phyloP scores from a whole-genome alignment of 2,888 invertebrate species.

The Hydroisotoma schaefferi region DNA sequence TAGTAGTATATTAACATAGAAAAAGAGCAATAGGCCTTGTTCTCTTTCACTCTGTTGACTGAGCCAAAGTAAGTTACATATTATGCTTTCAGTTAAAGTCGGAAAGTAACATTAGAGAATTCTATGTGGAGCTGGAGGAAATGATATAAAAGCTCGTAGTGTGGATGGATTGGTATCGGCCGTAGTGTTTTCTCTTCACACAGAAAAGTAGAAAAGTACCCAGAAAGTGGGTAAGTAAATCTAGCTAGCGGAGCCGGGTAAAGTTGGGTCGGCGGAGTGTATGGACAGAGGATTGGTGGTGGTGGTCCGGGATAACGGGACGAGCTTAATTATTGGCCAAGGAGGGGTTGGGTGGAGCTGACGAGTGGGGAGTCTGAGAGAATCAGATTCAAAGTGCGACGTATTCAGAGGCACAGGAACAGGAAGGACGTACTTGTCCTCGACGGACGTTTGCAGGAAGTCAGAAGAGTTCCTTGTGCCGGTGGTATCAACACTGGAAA shows the following conservation, averaged over 20 bases:
- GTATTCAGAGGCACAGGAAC: conserved; percentile 48
- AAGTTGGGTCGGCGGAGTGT: not conserved
- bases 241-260: conserved; percentile 10
- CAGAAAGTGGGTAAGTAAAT: too few relatives aligned
- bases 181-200: too few relatives aligned
- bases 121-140: too few relatives aligned
- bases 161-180: too few relatives aligned
- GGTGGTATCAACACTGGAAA: conserved; percentile 49
- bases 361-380: conserved; percentile 37
- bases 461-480: conserved; percentile 49
- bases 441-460: conserved; percentile 49
- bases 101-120: not conserved
- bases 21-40: too few relatives aligned
- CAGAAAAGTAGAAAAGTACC: too few relatives aligned
- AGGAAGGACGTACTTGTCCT: conserved; percentile 49
- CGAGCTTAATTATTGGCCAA: conserved; percentile 48
- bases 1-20: too few relatives aligned
- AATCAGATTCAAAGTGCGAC: conserved; percentile 46
- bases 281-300: conserved; percentile 5
- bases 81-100: too few relatives aligned
- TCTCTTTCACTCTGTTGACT: too few relatives aligned
- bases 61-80: too few relatives aligned
- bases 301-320: conserved; percentile 31
- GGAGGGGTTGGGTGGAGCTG: conserved; percentile 43
- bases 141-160: too few relatives aligned